These are phyloP conservation scores for Conus ventricosus DNA, from an alignment of 1,140 invertebrate species.

Conservation along the genomic window DNA sequence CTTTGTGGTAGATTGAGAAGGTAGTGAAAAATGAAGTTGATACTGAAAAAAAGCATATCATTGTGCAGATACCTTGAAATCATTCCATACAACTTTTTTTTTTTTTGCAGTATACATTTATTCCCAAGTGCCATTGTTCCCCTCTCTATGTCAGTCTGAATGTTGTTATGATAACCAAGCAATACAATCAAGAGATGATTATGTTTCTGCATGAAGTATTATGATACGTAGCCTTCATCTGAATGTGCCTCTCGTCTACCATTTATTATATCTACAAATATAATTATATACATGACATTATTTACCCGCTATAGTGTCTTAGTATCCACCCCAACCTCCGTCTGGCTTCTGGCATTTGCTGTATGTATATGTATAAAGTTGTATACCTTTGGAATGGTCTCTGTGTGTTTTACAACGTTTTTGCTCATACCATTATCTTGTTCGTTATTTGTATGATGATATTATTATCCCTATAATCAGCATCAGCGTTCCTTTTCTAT, in stretches of 20 bases:
- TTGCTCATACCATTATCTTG: background rate
- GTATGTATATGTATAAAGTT: background rate
- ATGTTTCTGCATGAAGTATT: background rate
- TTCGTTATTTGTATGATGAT: background rate
- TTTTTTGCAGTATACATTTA: background rate
- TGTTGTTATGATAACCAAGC: background rate
- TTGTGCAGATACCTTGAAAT: no score
- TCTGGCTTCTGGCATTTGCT: background rate
- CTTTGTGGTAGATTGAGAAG: no score
- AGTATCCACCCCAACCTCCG: background rate
- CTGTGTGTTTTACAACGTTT: background rate
- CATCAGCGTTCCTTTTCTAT: no score
- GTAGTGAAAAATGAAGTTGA: no score
- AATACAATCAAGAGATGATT: background rate
- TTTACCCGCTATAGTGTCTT: background rate
- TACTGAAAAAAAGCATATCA: no score
- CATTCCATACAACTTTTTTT: no score
- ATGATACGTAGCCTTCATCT: background rate
- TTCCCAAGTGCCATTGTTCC: slow-evolving; percentile 18
- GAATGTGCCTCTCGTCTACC: background rate
- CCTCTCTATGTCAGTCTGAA: background rate
- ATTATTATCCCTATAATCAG: no score
- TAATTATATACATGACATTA: no score
- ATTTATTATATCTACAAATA: background rate
- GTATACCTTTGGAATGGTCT: no score